phyloP scores from a whole-genome alignment of 2,113 vertebrate species.

The Centropristis striata region DNA sequence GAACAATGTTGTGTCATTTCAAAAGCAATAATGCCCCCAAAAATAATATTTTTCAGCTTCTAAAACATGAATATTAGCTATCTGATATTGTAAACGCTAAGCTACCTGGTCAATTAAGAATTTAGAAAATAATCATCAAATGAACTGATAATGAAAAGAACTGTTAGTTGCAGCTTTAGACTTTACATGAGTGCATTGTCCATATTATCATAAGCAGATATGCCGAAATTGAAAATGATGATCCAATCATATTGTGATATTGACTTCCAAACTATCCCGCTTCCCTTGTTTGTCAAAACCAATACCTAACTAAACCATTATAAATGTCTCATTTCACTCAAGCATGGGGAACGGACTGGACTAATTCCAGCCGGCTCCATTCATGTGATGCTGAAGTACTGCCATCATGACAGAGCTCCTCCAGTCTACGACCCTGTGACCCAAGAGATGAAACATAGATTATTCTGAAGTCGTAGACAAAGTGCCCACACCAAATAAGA shows the following conservation, averaged over 20 bases:
- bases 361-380: slow-evolving; percentile 2
- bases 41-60: not conserved
- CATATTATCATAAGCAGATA: not conserved
- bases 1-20: too few relatives aligned
- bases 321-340: slow-evolving; percentile 10
- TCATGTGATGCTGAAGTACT: not conserved
- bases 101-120: not conserved
- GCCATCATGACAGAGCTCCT: slow-evolving; percentile 18
- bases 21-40: not conserved
- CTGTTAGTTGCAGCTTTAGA: not conserved
- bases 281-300: slow-evolving; percentile 13
- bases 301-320: slow-evolving; percentile 28
- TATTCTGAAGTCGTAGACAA: slow-evolving; percentile 53
- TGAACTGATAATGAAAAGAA: not conserved
- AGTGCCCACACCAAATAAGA: slow-evolving; percentile 46
- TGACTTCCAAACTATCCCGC: not conserved
- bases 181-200: not conserved
- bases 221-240: not conserved
- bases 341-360: not conserved
- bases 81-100: too few relatives aligned
- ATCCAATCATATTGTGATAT: not conserved
- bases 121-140: not conserved
- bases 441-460: slow-evolving; percentile 40
- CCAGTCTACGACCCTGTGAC: slow-evolving; percentile 17
- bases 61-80: not conserved